A percentile compares a stretch with the other conserved stretches of the same genome.
Conservation (phyloP, 1,140 invertebrate genomes). For the Brachionus rotundiformis region DNA sequence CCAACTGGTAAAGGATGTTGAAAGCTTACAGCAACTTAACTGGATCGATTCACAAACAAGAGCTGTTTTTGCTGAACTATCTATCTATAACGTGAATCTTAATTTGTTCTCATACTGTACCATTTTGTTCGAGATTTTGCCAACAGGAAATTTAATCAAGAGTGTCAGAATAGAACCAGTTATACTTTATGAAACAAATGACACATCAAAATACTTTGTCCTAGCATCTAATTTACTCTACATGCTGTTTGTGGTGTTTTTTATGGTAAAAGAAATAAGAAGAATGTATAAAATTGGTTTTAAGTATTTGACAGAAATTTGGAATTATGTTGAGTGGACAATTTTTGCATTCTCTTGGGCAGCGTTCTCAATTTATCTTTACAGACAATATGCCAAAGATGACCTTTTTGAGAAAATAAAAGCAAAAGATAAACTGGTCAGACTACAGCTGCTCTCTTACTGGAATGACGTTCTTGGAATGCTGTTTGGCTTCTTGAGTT, state of each 20-base stretch:
- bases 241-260: conserved; percentile 66
- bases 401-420: conserved; percentile 62
- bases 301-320: conserved; percentile 63
- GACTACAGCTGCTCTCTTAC: background rate
- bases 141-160: conserved; percentile 66
- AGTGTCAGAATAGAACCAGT: conserved; percentile 66
- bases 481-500: conserved; percentile 1
- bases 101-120: conserved; percentile 68
- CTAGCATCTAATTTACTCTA: no score
- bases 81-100: conserved; percentile 71
- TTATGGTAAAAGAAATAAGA: conserved; percentile 57
- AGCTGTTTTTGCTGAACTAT: conserved; percentile 71
- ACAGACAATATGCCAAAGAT: conserved; percentile 60
- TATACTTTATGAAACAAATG: conserved; percentile 56
- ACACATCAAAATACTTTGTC: conserved; percentile 58
- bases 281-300: conserved; percentile 50
- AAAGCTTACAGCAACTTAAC: background rate
- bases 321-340: conserved; percentile 64
- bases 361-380: conserved; percentile 63
- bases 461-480: conserved; percentile 33
- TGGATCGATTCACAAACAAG: conserved; percentile 71
- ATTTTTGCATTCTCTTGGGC: conserved; percentile 63
- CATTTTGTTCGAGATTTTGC: no score
- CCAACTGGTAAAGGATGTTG: background rate
- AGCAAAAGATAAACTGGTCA: conserved; percentile 66